Evolutionary conservation across 2,888 invertebrate genomes (phyloP).

Genomic region (Phalera bucephala): DNA sequence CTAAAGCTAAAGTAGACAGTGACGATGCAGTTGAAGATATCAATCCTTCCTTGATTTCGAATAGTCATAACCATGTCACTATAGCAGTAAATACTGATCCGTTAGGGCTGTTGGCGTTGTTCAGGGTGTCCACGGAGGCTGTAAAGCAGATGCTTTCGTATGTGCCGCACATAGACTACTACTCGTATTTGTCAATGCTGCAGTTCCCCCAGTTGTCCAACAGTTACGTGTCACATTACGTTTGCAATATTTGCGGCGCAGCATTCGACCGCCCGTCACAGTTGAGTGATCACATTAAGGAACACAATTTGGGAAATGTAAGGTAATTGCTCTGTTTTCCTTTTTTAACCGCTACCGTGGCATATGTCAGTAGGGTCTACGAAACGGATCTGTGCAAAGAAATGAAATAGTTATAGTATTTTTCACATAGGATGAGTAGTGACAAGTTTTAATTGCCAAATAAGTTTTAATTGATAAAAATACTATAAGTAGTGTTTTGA

Average conservation of each 20-base stretch:
- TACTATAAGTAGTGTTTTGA: too few species aligned
- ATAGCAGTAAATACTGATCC: slow-evolving; percentile 73
- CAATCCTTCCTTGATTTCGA: slow-evolving; percentile 1
- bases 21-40: slow-evolving; percentile 24
- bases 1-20: slow-evolving; percentile 1
- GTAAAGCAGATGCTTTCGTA: slow-evolving; percentile 54
- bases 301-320: slow-evolving; percentile 48
- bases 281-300: slow-evolving; percentile 58
- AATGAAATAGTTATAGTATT: too few species aligned
- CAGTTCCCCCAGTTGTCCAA: slow-evolving; percentile 24
- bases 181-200: slow-evolving; percentile 41
- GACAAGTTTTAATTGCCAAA: too few species aligned
- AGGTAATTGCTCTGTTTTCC: slow-evolving; percentile 43
- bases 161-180: slow-evolving; percentile 50
- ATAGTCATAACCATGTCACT: slow-evolving; percentile 34
- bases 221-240: slow-evolving; percentile 31
- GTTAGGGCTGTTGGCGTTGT: slow-evolving; percentile 50
- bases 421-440: too few species aligned
- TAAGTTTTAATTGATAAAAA: too few species aligned
- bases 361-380: slow-evolving; percentile 6
- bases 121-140: slow-evolving; percentile 57
- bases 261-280: slow-evolving; percentile 51
- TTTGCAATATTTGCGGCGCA: slow-evolving; percentile 65
- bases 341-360: slow-evolving; percentile 1
- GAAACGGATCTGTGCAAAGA: neutral